These are phyloP conservation scores for Salmo trutta DNA, from an alignment of 2,797 vertebrate genomes.

Conservation along the genomic window DNA sequence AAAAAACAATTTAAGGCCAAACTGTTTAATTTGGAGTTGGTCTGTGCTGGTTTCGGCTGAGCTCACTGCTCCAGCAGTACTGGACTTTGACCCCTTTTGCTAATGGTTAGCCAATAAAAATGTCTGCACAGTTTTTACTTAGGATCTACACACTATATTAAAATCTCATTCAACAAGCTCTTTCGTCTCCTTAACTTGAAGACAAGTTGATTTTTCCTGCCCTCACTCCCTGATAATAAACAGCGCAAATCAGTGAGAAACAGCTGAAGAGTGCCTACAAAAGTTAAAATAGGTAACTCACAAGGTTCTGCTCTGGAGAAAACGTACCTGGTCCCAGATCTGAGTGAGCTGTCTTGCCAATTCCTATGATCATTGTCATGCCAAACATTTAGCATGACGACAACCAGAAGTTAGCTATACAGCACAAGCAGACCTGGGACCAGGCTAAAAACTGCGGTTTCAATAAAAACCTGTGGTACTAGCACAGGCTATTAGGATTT, in stretches of 20 bases:
- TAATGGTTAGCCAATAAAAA: slow-evolving; percentile 14
- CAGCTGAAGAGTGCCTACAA: slow-evolving; percentile 7
- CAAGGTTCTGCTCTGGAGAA: neutral
- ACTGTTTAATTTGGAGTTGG: slow-evolving; percentile 31
- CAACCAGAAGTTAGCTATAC: neutral
- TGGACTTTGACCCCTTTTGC: neutral
- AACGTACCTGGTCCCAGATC: neutral
- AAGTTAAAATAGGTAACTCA: neutral
- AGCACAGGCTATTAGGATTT: slow-evolving; percentile 42
- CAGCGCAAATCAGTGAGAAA: slow-evolving; percentile 33
- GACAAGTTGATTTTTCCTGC: slow-evolving; percentile 37
- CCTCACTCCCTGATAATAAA: neutral
- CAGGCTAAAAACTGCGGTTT: neutral
- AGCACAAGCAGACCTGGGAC: neutral
- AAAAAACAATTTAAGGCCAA: slow-evolving; percentile 37
- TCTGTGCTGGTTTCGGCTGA: slow-evolving; percentile 27
- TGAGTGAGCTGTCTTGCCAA: neutral
- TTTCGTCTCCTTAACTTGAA: slow-evolving; percentile 40
- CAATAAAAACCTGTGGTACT: slow-evolving; percentile 3
- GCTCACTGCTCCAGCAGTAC: neutral
- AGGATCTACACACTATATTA: slow-evolving; percentile 27
- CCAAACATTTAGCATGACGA: neutral
- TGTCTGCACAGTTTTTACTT: neutral
- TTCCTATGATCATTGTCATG: neutral
- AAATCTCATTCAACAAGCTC: slow-evolving; percentile 19